phyloP scores from a whole-genome alignment of 2,888 invertebrate genomes.

The Tortricodes alternella region DNA sequence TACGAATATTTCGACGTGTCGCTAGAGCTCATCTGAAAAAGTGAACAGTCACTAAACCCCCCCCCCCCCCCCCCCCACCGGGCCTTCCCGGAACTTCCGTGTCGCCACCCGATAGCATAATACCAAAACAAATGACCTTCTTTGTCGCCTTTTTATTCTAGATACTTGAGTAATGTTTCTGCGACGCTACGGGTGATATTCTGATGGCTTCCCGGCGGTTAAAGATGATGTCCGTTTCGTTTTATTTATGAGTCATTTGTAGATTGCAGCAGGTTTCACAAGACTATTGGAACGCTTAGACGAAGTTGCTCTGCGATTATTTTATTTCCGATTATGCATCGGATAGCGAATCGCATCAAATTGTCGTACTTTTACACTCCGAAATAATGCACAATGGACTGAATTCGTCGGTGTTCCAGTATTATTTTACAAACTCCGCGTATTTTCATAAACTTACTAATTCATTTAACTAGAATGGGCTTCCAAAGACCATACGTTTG shows the following conservation, averaged over 20 bases:
- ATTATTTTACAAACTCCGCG: too few species aligned
- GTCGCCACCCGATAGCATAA: constrained; percentile 67
- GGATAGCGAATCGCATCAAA: constrained; percentile 50
- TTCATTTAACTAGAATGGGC: too few species aligned
- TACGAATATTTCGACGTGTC: constrained; percentile 50
- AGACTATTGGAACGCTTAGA: constrained; percentile 37
- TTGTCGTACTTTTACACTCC: constrained; percentile 49
- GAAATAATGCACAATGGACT: constrained; percentile 59
- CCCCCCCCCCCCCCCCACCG: constrained; percentile 42
- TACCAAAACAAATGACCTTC: constrained; percentile 74
- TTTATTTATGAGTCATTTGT: constrained; percentile 39
- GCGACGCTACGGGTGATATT: constrained; percentile 51
- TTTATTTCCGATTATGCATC: constrained; percentile 50
- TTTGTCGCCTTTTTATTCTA: constrained; percentile 66
- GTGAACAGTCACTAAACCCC: constrained; percentile 49
- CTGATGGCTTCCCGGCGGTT: constrained; percentile 44
- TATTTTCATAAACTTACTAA: too few species aligned
- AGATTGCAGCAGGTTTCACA: constrained; percentile 48
- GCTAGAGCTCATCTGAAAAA: constrained; percentile 53
- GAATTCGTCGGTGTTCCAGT: too few species aligned
- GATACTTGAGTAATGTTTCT: constrained; percentile 65
- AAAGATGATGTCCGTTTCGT: constrained; percentile 38
- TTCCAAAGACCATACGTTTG: too few species aligned
- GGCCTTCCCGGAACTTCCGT: constrained; percentile 44
- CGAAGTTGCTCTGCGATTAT: constrained; percentile 45